Evolutionary conservation across 1,140 invertebrate genomes (phyloP).

Genomic region (Papilio machaon): DNA sequence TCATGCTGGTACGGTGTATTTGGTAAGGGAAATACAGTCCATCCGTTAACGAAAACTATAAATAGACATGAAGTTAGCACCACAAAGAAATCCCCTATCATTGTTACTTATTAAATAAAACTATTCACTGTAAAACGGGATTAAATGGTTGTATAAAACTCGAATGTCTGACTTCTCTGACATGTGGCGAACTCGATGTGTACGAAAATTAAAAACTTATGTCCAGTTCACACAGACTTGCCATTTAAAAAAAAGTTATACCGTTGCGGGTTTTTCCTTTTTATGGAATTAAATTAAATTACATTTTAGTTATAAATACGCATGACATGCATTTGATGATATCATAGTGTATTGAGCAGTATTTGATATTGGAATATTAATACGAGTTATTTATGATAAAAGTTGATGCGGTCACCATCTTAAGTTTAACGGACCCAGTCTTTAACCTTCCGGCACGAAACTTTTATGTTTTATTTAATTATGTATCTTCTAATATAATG

Average conservation of each 20-base stretch:
- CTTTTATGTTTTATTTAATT: not conserved
- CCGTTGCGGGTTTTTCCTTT: slow-evolving; percentile 2
- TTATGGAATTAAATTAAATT: not conserved
- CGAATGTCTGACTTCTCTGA: slow-evolving; percentile 30
- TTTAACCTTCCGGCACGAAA: not conserved
- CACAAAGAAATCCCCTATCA: slow-evolving; percentile 34
- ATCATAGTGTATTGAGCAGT: not conserved
- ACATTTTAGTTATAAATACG: not conserved
- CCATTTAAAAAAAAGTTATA: slow-evolving; percentile 36
- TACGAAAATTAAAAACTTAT: slow-evolving; percentile 36
- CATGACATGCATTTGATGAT: not conserved
- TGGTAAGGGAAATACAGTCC: slow-evolving; percentile 46
- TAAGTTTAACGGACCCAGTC: not conserved
- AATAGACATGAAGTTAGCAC: slow-evolving; percentile 16
- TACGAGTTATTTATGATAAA: not conserved
- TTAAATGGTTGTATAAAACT: not conserved
- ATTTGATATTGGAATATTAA: not conserved
- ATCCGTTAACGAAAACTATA: slow-evolving; percentile 30
- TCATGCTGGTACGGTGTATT: slow-evolving; percentile 15
- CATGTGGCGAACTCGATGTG: slow-evolving; percentile 15
- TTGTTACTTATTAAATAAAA: slow-evolving; percentile 39
- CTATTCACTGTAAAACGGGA: not conserved
- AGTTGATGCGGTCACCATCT: not conserved
- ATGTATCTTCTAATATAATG: not conserved
- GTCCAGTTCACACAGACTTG: slow-evolving; percentile 27